Evolutionary conservation across 37 sponge, comb jelly and placozoan genomes (phyloP), one percentile per base, ranked within the genome.

Genomic region (Axinella damicornis): DNA sequence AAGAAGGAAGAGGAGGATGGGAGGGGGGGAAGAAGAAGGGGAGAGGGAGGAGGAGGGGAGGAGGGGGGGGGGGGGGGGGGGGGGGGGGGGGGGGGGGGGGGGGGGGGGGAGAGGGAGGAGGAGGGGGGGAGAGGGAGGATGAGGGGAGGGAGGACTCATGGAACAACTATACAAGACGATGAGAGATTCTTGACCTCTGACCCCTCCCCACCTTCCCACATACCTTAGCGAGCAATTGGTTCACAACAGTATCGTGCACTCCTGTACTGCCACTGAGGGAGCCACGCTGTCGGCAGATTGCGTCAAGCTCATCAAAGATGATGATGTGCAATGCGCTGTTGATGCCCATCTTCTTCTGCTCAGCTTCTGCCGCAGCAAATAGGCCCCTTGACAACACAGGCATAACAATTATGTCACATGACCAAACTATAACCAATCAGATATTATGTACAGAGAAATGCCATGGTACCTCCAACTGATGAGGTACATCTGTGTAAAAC

Each of bases 251-350:
- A 75, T 99, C 99, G 59, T 97, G 96, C 15, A 99, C 99, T 17
- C 97, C 99, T 57, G 99, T 96, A 27, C 98, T 89, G 0, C 96
- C 89, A 33, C 76, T 84, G 63, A 94, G 71, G 17, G 98, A 82
- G 27, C 99, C 99, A 81, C 99, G 78, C 75, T 90, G 87, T n/a
- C 93, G 91, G 69, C 99, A 99, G 66, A 99, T 99, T 38, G 99
- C 99, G 80, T 99, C 99, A 46, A 99, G 89, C 80, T 99, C 99
- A 83, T 99, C 99, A 92, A 99, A 97, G 66, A 99, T 99, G 69
- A 99, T 99, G 73, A 99, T 99, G 84, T 99, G 99, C 16, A 99
- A 84, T 40, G 92, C 90, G 80, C 97, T 97, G 89, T 88, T 89
- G 32, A 80, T 78, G 5, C 96, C 97, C 83, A 91, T 86, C 74